Base-by-base conservation (phyloP, 37 sponge, comb jelly and placozoan species). In the Aplysina aerophoba region DNA sequence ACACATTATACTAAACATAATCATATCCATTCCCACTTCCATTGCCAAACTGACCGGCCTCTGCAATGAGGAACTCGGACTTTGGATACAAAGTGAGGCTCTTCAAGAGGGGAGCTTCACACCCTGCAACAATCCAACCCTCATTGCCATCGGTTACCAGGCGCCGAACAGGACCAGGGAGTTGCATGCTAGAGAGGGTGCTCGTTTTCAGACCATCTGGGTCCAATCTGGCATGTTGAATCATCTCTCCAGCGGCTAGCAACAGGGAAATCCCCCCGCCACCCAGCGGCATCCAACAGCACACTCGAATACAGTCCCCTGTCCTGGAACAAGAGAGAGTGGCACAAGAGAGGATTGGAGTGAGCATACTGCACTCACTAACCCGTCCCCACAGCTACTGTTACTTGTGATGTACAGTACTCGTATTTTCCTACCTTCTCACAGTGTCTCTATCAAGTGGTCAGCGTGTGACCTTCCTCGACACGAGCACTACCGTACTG, bases 401-500 rank as follows among this genome's bases (percentile, higher is more conserved):
- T 8, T 44, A 8, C 3, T 8, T 44, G 50, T 44, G 50, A 11
- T 44, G 3, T 3, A 44, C 8, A 44, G 8, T 44, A 8, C 8
- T 44, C 8, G 8, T 44, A 11, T 44, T 3, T 3, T 8, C 50
- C 8, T 44, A 16, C 16, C 0, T 28, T 40, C 37, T 78, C n/a
- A 21, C 38, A 85, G 86, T 85, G 50, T 22, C 39, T 30, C 0
- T 87, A 56, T 55, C 87, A 37, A 74, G 38, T 80, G 91, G 92
- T 28, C 72, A 80, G 15, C 80, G 40, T 62, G 81, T 98, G 55
- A 98, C 99, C 13, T 93, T 98, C 63, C 91, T 98, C 44, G 99
- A 98, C 81, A 98, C 99, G n/a, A n/a, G n/a, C n/a, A n/a, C n/a
- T n/a, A n/a, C n/a, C n/a, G n/a, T n/a, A n/a, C n/a, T n/a, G n/a